phyloP scores from a whole-genome alignment of 2,113 vertebrate genomes.

The Microtus montanus region DNA sequence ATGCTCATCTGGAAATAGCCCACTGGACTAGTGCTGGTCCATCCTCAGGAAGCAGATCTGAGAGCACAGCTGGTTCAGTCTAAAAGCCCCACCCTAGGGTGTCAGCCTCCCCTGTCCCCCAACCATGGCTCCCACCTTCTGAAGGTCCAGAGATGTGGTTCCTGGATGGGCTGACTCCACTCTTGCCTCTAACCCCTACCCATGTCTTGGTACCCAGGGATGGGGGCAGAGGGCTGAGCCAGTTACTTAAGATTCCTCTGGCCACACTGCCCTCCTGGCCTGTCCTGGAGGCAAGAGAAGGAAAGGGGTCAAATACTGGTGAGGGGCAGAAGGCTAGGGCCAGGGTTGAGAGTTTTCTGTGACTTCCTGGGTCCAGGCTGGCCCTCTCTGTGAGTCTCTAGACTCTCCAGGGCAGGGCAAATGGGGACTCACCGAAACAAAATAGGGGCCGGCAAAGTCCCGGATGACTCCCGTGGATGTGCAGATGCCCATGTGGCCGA shows the following conservation, averaged over 20 bases:
- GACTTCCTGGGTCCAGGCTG: background rate
- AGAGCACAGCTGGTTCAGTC: background rate
- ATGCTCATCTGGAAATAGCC: background rate
- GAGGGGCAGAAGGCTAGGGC: slow-evolving; percentile 9
- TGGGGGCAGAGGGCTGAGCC: slow-evolving; percentile 56
- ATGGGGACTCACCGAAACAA: slow-evolving; percentile 92
- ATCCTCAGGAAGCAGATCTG: background rate
- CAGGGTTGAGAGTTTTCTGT: background rate
- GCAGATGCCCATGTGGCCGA: slow-evolving; percentile 99
- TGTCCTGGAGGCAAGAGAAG: slow-evolving; percentile 70
- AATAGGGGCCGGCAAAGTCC: slow-evolving; percentile 97
- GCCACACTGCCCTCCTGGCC: slow-evolving; percentile 70
- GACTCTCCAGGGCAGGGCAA: background rate
- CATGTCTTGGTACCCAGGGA: slow-evolving; percentile 68
- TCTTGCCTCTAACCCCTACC: slow-evolving; percentile 75
- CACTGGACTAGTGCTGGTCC: background rate
- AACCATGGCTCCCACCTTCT: slow-evolving; percentile 68
- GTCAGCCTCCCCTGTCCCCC: slow-evolving; percentile 45
- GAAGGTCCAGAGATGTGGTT: slow-evolving; percentile 67
- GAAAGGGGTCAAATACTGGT: slow-evolving; percentile 52
- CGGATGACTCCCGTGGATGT: slow-evolving; percentile 94
- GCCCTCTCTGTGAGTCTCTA: background rate
- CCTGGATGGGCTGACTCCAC: slow-evolving; percentile 63
- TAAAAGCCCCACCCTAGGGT: background rate
- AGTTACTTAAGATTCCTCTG: slow-evolving; percentile 74